These are phyloP conservation scores for Drosophila sp. DNA, from an alignment of 1,140 invertebrate species.

Conservation along the genomic window DNA sequence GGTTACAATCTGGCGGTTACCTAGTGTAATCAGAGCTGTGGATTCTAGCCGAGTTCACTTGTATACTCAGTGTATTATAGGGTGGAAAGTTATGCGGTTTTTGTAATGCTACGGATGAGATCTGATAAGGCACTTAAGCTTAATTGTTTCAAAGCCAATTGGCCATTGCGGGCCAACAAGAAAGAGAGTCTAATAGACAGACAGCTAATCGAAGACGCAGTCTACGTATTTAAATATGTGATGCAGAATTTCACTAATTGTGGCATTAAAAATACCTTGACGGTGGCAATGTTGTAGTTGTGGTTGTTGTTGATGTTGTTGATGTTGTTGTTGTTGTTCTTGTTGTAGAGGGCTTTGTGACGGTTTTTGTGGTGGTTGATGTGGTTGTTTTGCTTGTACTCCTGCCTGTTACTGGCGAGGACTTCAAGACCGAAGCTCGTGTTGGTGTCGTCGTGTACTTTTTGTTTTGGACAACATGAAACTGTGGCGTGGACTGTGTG, in stretches of 20 bases:
- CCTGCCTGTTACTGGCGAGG: constrained; percentile 28
- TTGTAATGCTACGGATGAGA: constrained; percentile 10
- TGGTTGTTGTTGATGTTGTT: constrained; percentile 33
- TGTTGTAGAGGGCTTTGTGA: constrained; percentile 47
- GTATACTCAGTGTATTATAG: neutral
- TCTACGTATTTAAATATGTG: constrained; percentile 12
- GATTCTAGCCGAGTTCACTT: neutral
- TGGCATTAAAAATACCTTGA: constrained; percentile 59
- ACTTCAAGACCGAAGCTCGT: constrained; percentile 14
- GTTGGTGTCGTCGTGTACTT: constrained; percentile 25
- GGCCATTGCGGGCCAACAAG: neutral
- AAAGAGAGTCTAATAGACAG: neutral
- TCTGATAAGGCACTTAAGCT: constrained; percentile 10
- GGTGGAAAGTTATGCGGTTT: constrained; percentile 19
- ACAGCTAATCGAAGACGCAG: constrained; percentile 13
- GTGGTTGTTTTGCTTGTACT: constrained; percentile 48
- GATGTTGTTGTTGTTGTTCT: constrained; percentile 22
- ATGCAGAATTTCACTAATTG: constrained; percentile 9
- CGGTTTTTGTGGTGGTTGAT: constrained; percentile 43
- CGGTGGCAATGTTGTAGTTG: constrained; percentile 52
- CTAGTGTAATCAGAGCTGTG: no score
- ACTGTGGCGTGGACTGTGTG: constrained; percentile 3
- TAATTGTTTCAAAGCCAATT: constrained; percentile 10
- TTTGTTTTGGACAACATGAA: constrained; percentile 22
- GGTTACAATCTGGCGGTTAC: no score